phyloP scores from a whole-genome alignment of 1,140 invertebrate species.

The Ectropis grisescens region DNA sequence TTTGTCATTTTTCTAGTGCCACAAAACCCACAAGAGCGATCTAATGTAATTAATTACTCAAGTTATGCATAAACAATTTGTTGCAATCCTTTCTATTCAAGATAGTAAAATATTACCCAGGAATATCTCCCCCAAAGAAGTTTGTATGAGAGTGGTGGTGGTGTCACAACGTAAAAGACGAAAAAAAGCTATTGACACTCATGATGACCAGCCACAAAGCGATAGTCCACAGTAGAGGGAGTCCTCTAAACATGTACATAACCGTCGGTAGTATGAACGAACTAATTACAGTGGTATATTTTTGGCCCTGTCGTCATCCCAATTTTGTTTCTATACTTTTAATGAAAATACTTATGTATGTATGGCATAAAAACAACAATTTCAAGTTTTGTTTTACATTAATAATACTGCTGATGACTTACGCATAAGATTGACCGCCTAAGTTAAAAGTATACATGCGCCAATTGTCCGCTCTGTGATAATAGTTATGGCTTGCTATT shows the following conservation, averaged over 20 bases:
- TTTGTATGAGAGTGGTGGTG: constrained; percentile 86
- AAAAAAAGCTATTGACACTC: constrained; percentile 75
- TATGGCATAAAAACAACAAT: no score
- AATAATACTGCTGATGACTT: constrained; percentile 16
- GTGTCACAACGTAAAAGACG: constrained; percentile 77
- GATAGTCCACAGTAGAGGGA: constrained; percentile 26
- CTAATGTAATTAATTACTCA: no score
- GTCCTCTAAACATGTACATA: constrained; percentile 38
- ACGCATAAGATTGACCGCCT: constrained; percentile 74
- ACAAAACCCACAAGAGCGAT: no score
- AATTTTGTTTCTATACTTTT: no score
- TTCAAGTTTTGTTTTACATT: no score
- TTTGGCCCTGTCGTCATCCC: no score
- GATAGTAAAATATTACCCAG: constrained; percentile 72
- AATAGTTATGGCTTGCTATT: constrained; percentile 83
- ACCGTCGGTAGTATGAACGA: constrained; percentile 31
- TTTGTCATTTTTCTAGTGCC: no score
- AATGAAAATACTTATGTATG: no score
- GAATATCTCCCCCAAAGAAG: constrained; percentile 85
- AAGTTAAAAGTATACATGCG: constrained; percentile 87
- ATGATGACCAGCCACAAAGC: constrained; percentile 73
- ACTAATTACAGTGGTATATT: no score
- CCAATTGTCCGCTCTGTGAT: constrained; percentile 85
- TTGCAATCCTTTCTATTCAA: no score
- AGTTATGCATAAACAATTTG: no score